These are phyloP conservation scores for Halcyon chelicuti DNA, from an alignment of 2,797 vertebrate genomes.

Conservation along the genomic window DNA sequence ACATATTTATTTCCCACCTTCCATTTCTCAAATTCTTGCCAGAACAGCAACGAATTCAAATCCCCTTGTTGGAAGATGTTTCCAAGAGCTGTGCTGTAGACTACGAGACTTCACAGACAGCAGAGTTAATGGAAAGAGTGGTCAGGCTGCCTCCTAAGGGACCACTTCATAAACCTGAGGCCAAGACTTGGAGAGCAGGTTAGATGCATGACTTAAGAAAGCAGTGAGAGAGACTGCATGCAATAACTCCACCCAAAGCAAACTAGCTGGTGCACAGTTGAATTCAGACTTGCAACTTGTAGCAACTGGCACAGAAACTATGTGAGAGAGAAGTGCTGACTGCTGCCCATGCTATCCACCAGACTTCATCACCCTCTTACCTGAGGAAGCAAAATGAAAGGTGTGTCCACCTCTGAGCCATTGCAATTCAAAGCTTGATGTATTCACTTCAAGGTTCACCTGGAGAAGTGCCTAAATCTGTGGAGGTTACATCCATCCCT, in stretches of 20 bases:
- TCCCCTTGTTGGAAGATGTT: fast-evolving
- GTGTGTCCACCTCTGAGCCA: neutral
- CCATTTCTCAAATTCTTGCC: neutral
- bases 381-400: fast-evolving
- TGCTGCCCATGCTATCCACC: neutral
- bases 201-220: neutral
- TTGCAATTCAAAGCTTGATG: neutral
- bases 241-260: fast-evolving
- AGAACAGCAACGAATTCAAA: neutral
- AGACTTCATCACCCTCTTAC: neutral
- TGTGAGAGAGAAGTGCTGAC: neutral
- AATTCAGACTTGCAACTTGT: neutral
- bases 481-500: neutral
- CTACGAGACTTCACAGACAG: neutral
- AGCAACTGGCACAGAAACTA: neutral
- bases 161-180: neutral
- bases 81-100: neutral
- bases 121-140: neutral
- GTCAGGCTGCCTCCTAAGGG: neutral
- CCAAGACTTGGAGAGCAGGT: neutral
- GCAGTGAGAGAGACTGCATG: neutral
- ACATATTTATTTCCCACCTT: neutral
- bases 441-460: neutral
- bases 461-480: neutral
- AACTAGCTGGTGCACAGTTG: neutral